A percentile compares a stretch with the other conserved stretches of the same genome.
Conservation (phyloP, 2,113 vertebrate genomes). For the Alaudala cheleensis region DNA sequence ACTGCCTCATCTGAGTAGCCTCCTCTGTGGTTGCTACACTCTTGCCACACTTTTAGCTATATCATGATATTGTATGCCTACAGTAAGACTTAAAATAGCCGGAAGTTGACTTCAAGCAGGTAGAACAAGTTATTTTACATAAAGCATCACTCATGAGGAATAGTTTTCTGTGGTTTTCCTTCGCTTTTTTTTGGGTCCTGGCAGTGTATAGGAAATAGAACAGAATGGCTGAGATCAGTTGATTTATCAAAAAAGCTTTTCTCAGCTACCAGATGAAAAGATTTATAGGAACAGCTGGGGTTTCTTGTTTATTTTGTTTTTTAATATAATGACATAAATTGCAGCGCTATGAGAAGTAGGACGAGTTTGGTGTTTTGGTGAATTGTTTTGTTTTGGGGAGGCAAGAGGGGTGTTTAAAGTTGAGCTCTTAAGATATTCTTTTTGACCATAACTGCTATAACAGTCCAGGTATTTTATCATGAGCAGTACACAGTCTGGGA, state of each 20-base stretch:
- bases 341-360: neutral
- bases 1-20: fast-evolving
- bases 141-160: neutral
- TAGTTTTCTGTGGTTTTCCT: neutral
- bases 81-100: neutral
- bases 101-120: neutral
- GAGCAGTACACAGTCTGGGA: neutral
- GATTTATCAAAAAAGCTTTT: neutral
- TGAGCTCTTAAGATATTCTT: neutral
- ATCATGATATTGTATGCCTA: neutral
- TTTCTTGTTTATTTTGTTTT: neutral
- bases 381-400: neutral
- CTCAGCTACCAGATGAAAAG: neutral
- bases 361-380: neutral
- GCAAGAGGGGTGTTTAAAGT: fast-evolving
- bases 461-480: neutral
- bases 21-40: neutral
- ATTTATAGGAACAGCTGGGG: neutral
- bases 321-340: neutral
- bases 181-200: neutral
- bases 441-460: neutral
- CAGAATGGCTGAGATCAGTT: neutral
- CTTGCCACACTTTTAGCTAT: neutral
- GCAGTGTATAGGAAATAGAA: neutral
- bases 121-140: neutral